Base-by-base conservation (phyloP, 2,113 vertebrate genomes). In the Burhinus bistriatus region DNA sequence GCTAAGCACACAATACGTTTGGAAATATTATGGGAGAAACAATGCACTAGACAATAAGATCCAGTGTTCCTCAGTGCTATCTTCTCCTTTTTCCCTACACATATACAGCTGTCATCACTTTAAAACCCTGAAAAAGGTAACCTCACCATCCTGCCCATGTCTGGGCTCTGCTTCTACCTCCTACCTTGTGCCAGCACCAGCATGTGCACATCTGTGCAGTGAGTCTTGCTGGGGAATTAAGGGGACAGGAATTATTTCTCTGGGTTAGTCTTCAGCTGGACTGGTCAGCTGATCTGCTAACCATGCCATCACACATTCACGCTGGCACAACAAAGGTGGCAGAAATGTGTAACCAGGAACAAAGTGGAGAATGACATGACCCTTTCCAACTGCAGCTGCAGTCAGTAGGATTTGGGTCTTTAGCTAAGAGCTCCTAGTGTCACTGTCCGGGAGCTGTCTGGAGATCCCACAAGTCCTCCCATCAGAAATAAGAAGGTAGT, bases 131-230 rank as follows among this genome's bases (percentile, higher is more conserved):
- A 34, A 90, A 83, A 85, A 89, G 12, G 62, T 80, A 18, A 14
- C 4, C 6, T 80, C 58, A 23, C 30, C 32, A 38, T 59, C 68
- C 54, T 34, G 14, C 23, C 20, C 44, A 26, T 2, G 2, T 20
- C 12, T 69, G 44, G 40, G 36, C 34, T 89, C 47, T 72, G 49
- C 26, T 86, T 69, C 80, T 83, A 23, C 44, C n/a, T 90, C 79
- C 21, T 32, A 22, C 69, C 36, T 85, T 62, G 16, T 64, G 57
- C 55, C 70, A 92, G 59, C 47, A 71, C 26, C 34, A 68, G 64
- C 10, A 44, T 0, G 0, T 7, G 19, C 45, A 58, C 16, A 59
- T 34, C 38, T 65, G 30, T n/a, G 18, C 83, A 36, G 6, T 17
- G 44, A 88, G 29, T 29, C 58, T 52, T 15, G 4, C 26, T 36